Conservation (phyloP, 2,888 invertebrate genomes). For the Zaprionus lineosus region DNA sequence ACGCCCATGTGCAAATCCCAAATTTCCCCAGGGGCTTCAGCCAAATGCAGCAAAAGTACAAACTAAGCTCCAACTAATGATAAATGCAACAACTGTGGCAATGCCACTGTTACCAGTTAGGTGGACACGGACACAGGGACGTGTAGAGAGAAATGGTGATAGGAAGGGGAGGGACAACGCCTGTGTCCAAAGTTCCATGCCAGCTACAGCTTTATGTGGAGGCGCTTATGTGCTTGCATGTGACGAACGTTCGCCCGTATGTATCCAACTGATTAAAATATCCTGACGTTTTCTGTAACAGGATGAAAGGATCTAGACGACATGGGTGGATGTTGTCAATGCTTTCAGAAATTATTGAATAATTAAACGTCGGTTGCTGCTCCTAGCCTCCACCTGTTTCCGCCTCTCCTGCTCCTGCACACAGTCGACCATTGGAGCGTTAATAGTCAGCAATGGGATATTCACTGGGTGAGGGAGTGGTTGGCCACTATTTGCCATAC, state of each 20-base stretch:
- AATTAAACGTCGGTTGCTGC: constrained; percentile 79
- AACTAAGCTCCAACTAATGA: constrained; percentile 67
- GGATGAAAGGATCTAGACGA: constrained; percentile 62
- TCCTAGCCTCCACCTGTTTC: constrained; percentile 13
- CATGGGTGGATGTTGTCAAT: constrained; percentile 61
- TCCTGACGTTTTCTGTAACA: constrained; percentile 31
- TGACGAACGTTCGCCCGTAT: constrained; percentile 33
- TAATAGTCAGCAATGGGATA: constrained; percentile 47
- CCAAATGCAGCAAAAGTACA: constrained; percentile 53
- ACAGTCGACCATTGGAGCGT: constrained; percentile 39
- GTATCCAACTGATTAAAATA: constrained; percentile 69
- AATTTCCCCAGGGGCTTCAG: constrained; percentile 22
- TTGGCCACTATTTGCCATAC: constrained; percentile 56
- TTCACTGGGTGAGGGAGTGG: background rate
- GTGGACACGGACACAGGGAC: background rate
- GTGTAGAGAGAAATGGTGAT: too few relatives aligned
- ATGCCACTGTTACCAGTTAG: background rate
- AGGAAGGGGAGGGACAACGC: constrained; percentile 10
- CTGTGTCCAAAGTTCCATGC: constrained; percentile 40
- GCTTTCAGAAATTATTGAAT: constrained; percentile 82
- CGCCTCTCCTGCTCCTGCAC: background rate
- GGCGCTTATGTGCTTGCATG: constrained; percentile 31
- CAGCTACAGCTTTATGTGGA: constrained; percentile 22
- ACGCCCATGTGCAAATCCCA: constrained; percentile 67
- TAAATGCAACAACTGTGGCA: constrained; percentile 54